Evolutionary conservation across 64 coral and sea anemone genomes (phyloP).

Genomic region (Montipora foliosa): DNA sequence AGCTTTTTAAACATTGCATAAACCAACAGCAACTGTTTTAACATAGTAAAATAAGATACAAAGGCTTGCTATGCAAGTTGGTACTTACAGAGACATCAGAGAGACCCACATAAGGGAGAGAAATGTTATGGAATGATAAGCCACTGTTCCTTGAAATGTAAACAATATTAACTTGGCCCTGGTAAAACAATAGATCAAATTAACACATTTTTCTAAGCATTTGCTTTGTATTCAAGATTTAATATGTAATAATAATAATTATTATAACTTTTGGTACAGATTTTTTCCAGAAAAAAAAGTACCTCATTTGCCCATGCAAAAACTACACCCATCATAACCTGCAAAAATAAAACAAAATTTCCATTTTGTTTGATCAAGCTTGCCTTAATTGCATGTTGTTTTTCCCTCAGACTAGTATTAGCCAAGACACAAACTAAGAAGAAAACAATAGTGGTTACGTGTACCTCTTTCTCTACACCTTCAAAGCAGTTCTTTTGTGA

Average conservation of each 20-base stretch:
- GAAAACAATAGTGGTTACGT: no score
- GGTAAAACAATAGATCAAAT: background rate
- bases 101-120: background rate
- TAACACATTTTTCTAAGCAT: background rate
- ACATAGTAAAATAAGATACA: no score
- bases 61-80: no score
- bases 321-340: conserved; percentile 1
- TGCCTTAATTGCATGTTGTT: background rate
- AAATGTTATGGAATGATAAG: conserved; percentile 14
- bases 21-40: no score
- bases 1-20: no score
- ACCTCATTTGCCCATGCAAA: conserved; percentile 51
- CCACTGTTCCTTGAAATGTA: conserved; percentile 34
- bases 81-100: background rate
- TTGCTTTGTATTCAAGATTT: background rate
- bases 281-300: background rate
- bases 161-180: background rate
- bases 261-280: no score
- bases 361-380: background rate
- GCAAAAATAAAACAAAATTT: background rate
- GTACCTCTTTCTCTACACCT: conserved; percentile 10
- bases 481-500: conserved; percentile 38
- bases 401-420: background rate
- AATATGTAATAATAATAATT: no score
- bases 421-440: background rate